A percentile compares a stretch with the other conserved stretches of the same genome.
Conservation (phyloP, 2,797 vertebrate genomes). For the Sitta carolinensis region DNA sequence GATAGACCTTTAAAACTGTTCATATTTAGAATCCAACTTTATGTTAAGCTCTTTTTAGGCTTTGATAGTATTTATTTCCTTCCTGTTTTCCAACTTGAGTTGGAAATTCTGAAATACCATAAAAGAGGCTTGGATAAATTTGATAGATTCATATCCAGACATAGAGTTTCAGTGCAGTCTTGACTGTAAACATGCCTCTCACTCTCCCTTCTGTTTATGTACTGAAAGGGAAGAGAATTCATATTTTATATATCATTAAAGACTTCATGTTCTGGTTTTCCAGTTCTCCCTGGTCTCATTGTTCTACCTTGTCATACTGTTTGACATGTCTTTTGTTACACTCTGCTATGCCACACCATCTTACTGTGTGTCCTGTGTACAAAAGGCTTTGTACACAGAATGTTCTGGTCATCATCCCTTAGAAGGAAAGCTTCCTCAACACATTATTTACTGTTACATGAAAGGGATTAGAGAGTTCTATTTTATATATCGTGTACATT, state of each 20-base stretch:
- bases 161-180: neutral
- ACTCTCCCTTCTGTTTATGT: neutral
- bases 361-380: neutral
- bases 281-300: neutral
- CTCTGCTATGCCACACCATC: neutral
- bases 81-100: neutral
- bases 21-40: neutral
- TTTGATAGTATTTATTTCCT: neutral
- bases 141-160: neutral
- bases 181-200: neutral
- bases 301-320: neutral
- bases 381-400: neutral
- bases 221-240: neutral
- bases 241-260: neutral
- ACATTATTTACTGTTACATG: neutral
- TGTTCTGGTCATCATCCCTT: neutral
- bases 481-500: neutral
- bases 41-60: neutral
- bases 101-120: neutral
- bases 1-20: neutral
- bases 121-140: neutral
- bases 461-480: neutral
- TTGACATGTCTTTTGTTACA: neutral
- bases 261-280: neutral
- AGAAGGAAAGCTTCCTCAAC: neutral